A percentile compares a stretch with the other conserved stretches of the same genome.
Conservation (phyloP, 2,113 vertebrate species). For the Apteryx mantelli region DNA sequence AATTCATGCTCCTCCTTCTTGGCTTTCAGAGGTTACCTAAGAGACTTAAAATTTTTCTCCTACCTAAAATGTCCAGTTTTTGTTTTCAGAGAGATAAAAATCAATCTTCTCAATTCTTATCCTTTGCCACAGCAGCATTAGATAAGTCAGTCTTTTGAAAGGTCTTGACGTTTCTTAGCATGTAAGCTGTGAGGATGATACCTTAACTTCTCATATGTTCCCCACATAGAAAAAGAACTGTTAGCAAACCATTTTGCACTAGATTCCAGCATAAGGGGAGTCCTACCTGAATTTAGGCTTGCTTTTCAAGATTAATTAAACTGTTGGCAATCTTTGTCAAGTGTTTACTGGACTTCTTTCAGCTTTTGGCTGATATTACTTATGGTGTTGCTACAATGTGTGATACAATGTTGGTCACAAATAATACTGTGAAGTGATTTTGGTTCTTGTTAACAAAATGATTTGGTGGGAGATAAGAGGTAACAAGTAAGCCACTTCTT, state of each 20-base stretch:
- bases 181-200: not conserved
- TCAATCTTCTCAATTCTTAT: not conserved
- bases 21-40: not conserved
- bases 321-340: not conserved
- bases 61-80: not conserved
- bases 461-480: not conserved
- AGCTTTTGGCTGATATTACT: not conserved
- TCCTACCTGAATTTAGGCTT: not conserved
- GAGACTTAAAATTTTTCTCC: not conserved
- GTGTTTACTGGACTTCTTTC: not conserved
- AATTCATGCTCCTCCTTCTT: conserved; percentile 3
- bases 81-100: conserved; percentile 16
- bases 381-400: not conserved
- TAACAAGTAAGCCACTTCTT: not conserved
- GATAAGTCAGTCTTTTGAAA: not conserved
- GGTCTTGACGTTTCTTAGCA: not conserved
- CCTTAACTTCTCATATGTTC: not conserved
- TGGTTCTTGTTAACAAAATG: not conserved
- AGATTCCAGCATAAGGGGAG: not conserved
- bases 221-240: not conserved
- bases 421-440: not conserved
- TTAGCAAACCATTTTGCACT: not conserved
- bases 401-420: not conserved
- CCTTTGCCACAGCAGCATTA: not conserved
- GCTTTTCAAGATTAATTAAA: not conserved